Evolutionary conservation across 1,140 invertebrate genomes (phyloP).

Genomic region (Drosophila sucinea): DNA sequence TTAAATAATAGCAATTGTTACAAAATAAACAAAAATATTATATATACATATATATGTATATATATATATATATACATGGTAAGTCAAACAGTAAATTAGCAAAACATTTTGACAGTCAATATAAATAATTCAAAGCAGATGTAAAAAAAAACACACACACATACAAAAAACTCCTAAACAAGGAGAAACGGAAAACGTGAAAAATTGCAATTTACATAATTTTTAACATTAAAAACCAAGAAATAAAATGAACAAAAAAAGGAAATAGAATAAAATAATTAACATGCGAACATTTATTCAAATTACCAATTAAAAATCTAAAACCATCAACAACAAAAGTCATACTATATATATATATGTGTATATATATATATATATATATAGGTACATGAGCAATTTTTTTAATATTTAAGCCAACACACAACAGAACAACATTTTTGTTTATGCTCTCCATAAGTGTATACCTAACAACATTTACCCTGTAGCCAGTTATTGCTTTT

Average conservation of each 20-base stretch:
- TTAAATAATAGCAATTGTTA: slow-evolving; percentile 51
- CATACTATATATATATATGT: not conserved
- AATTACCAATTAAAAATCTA: slow-evolving; percentile 45
- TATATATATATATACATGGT: slow-evolving; percentile 29
- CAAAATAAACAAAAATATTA: slow-evolving; percentile 29
- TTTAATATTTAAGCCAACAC: slow-evolving; percentile 25
- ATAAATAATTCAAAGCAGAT: slow-evolving; percentile 17
- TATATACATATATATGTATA: slow-evolving; percentile 27
- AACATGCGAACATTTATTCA: slow-evolving; percentile 35
- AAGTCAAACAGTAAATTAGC: slow-evolving; percentile 38
- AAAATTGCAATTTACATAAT: slow-evolving; percentile 11
- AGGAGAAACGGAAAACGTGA: not conserved
- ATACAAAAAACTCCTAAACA: slow-evolving; percentile 12
- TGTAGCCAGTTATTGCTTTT: too few relatives aligned
- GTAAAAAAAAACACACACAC: slow-evolving; percentile 20
- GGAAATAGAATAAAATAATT: slow-evolving; percentile 18
- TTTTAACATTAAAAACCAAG: not conserved
- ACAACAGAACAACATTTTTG: slow-evolving; percentile 15
- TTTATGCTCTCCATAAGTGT: not conserved
- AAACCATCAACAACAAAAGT: not conserved
- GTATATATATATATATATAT: slow-evolving; percentile 15
- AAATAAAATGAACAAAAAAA: slow-evolving; percentile 2
- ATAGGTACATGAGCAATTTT: slow-evolving; percentile 28
- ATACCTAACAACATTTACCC: too few relatives aligned
- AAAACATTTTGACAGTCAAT: slow-evolving; percentile 56